Evolutionary conservation across 2,797 vertebrate genomes (phyloP), one percentile per base, ranked within the genome.

Genomic region (Lophotriccus pileatus): DNA sequence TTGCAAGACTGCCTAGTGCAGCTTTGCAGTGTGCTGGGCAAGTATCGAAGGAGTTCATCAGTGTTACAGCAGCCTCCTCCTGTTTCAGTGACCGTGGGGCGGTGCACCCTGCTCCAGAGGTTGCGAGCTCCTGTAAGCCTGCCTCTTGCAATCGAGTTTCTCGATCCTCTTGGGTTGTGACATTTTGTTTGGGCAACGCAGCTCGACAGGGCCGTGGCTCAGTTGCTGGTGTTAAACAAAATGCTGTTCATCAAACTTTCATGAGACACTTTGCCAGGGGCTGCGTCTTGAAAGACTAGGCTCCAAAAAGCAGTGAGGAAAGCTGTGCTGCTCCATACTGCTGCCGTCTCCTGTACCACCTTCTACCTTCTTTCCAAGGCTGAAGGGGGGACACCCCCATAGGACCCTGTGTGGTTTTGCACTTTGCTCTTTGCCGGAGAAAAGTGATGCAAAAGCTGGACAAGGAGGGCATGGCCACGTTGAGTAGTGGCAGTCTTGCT

Each of bases 171-270:
- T 63, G 81, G 94, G 94, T 87, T 18, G 0, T 93, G 94, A 93
- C 95, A 95, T 96, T 96, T 93, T 93, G 85, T 82, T 94, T 92
- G 85, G 90, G 82, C 73, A 56, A 25, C 4, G 6, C 58, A 68
- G 84, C 94, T 89, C 10, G 0, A 64, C 72, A 20, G 76, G 79
- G 63, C 72, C 84, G 68, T 83, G 84, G 92, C 89, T 95, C 60
- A 11, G 75, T 78, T 67, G 34, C 84, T 72, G 64, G 70, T 94
- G 94, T 95, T 92, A 77, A 93, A 95, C 94, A 95, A 96, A 97
- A 94, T 81, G 90, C 53, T 85, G 64, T 70, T 94, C 84, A 97
- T 97, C 90, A 94, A 93, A 93, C 84, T 96, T 96, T 84, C 55
- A 96, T 96, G 84, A 96, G 52, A 72, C 58, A 41, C 66, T 85